These are phyloP conservation scores for Hapalemur alaotrensis DNA, from an alignment of 2,797 vertebrate genomes.

Conservation along the genomic window DNA sequence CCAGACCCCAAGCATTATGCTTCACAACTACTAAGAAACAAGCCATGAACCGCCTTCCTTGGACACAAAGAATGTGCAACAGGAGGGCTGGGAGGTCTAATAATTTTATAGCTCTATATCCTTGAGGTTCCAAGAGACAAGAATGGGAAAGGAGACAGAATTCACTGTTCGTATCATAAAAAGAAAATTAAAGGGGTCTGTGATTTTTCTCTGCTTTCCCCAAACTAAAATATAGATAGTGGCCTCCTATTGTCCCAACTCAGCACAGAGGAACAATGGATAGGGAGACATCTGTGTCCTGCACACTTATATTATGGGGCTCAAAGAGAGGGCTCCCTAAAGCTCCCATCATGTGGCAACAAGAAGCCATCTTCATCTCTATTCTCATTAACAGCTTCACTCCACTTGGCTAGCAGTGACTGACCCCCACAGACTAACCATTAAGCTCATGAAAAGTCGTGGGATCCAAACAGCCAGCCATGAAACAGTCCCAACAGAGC, in stretches of 20 bases:
- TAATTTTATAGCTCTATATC: not conserved
- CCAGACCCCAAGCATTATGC: not conserved
- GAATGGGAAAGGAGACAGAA: not conserved
- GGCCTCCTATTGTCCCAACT: not conserved
- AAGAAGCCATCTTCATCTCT: not conserved
- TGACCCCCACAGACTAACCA: not conserved
- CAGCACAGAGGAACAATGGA: not conserved
- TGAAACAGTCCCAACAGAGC: not conserved
- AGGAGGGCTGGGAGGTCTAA: not conserved
- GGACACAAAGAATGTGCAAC: not conserved
- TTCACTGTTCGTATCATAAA: not conserved
- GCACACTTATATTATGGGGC: not conserved
- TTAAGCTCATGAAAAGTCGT: constrained; percentile 31
- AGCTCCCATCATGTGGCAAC: not conserved
- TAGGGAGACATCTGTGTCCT: not conserved
- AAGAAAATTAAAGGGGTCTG: not conserved
- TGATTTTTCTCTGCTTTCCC: not conserved
- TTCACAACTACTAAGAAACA: not conserved
- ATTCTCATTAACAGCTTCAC: not conserved
- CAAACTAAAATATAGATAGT: not conserved
- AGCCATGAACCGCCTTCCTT: not conserved
- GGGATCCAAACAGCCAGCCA: constrained; percentile 45
- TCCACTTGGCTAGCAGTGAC: not conserved
- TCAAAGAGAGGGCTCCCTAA: not conserved
- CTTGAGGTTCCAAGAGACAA: not conserved